A percentile compares a stretch with the other conserved stretches of the same genome.
Conservation (phyloP, 2,113 vertebrate species). For the Elanus axillaris region DNA sequence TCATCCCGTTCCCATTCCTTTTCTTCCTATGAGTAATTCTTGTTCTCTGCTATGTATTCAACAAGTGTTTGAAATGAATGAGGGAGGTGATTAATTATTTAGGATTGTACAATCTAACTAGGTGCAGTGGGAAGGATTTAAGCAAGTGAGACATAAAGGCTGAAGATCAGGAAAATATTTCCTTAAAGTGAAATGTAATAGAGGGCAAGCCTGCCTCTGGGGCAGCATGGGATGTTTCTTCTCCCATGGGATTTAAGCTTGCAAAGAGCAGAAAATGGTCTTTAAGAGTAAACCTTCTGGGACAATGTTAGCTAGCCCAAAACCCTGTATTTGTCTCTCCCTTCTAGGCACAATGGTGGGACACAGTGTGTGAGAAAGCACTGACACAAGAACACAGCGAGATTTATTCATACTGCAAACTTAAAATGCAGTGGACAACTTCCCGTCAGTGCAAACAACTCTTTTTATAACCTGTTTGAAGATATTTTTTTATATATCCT, state of each 20-base stretch:
- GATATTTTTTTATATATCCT: not conserved
- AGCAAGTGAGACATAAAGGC: conserved; percentile 46
- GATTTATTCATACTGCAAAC: conserved; percentile 44
- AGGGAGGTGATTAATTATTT: conserved; percentile 50
- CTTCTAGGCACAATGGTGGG: not conserved
- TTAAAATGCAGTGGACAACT: conserved; percentile 41
- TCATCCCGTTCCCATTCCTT: not conserved
- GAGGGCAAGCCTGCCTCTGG: conserved; percentile 22
- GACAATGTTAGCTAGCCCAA: not conserved
- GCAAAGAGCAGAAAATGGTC: conserved; percentile 34
- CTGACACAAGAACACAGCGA: not conserved
- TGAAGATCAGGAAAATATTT: conserved; percentile 64
- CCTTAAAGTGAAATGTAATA: conserved; percentile 46
- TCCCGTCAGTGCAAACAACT: not conserved
- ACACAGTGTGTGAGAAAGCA: not conserved
- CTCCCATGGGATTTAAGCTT: not conserved
- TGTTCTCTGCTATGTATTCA: conserved; percentile 42
- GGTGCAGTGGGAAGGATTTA: conserved; percentile 50
- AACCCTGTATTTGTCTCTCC: not conserved
- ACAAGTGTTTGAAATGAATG: conserved; percentile 44
- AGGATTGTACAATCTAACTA: conserved; percentile 41
- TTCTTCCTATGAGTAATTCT: not conserved
- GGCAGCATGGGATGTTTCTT: not conserved
- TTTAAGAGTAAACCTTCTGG: conserved; percentile 20
- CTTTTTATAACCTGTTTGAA: not conserved